These are phyloP conservation scores for Sebastes hubbsi DNA, from an alignment of 2,797 vertebrate species.

Conservation along the genomic window DNA sequence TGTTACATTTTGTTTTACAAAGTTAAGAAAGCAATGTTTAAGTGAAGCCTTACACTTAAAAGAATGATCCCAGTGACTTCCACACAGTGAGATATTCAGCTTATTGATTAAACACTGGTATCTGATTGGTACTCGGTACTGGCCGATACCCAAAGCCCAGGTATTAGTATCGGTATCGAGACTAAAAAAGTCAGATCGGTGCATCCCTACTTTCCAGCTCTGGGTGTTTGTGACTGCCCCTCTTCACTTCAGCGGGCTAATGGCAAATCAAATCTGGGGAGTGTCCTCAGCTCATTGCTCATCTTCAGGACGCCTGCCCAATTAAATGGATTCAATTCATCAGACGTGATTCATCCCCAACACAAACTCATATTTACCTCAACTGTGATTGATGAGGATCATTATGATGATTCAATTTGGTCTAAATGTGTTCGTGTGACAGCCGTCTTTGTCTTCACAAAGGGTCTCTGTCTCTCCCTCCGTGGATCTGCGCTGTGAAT, in stretches of 20 bases:
- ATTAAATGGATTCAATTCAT: slow-evolving; percentile 73
- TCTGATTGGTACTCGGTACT: no score
- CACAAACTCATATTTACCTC: slow-evolving; percentile 69
- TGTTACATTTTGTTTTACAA: no score
- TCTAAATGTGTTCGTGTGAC: slow-evolving; percentile 58
- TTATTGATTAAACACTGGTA: no score
- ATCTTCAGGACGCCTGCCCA: slow-evolving; percentile 56
- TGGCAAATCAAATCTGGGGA: slow-evolving; percentile 66
- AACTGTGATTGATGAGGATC: slow-evolving; percentile 72
- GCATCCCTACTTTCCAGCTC: not conserved
- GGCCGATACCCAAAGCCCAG: no score
- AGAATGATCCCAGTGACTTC: no score
- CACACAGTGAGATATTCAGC: no score
- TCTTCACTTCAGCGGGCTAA: slow-evolving; percentile 46
- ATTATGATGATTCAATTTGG: slow-evolving; percentile 71
- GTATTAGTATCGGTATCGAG: no score
- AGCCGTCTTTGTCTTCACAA: slow-evolving; percentile 46
- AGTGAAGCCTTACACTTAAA: no score
- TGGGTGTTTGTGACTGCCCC: slow-evolving; percentile 19
- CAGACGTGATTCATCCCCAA: slow-evolving; percentile 63
- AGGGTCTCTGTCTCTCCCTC: slow-evolving; percentile 10
- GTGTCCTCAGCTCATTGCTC: slow-evolving; percentile 61
- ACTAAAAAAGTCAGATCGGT: no score
- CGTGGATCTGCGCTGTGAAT: slow-evolving; percentile 16
- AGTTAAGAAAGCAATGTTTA: no score